Base-by-base conservation (phyloP, 2,113 vertebrate species). In the Rallus limicola region DNA sequence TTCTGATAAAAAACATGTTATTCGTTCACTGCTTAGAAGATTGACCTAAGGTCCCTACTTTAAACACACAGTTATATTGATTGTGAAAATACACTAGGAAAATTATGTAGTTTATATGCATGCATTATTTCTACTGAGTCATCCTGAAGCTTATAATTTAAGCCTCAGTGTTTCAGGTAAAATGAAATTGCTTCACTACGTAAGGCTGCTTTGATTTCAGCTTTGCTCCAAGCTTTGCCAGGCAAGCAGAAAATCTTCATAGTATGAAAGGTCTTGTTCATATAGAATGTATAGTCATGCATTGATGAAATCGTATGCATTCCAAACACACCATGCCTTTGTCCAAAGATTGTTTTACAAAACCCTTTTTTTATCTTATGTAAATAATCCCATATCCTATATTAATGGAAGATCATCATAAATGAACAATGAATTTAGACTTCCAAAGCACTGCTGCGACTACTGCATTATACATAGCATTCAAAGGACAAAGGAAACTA, bases 1-100 rank as follows among this genome's bases (percentile, higher is more conserved):
- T 93, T 93, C 94, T 95, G 95, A 92, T 93, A 97, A 97, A 96
- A 94, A 94, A 95, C 83, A 94, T n/a, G 94, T 96, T 97, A 95
- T 96, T 97, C 90, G 3, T 96, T 96, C 92, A 92, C 81, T 95
- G 78, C 95, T 96, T 96, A 95, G 93, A 97, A 97, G 97, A 96
- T 86, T 96, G 97, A 97, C 97, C 97, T 90, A 93, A 91, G 90
- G 96, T 97, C 72, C 64, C 91, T 94, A 81, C 93, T 95, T 97
- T 97, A 97, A 97, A 95, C 95, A 97, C 92, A 96, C 86, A 91
- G 95, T 96, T 91, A 92, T 97, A 97, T 92, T 95, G 96, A 97
- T 96, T 96, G 97, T 92, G 77, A 96, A 95, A 97, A 95, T 92
- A 92, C 77, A 92, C 85, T 60, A 62, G 80, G 93, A 95, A 97